A percentile compares a stretch with the other conserved stretches of the same genome.
phyloP scores from a whole-genome alignment of 2,113 vertebrate species.

The Peromyscus maniculatus region DNA sequence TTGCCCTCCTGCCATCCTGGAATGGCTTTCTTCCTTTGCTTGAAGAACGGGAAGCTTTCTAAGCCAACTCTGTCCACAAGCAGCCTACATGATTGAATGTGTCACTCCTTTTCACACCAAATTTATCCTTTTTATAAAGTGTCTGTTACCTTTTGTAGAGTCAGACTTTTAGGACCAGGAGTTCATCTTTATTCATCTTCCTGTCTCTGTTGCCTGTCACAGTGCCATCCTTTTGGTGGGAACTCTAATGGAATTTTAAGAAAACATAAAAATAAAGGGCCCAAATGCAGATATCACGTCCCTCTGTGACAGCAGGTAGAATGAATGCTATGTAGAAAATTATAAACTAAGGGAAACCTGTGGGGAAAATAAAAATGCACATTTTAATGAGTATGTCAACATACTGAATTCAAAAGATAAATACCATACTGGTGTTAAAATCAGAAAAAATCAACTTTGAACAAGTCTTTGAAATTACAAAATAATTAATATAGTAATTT shows the following conservation, averaged over 20 bases:
- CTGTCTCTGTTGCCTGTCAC: not conserved
- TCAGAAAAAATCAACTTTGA: constrained; percentile 14
- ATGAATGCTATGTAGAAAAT: not conserved
- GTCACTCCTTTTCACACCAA: not conserved
- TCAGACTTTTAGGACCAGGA: not conserved
- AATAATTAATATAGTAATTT: constrained; percentile 51
- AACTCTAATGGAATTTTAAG: not conserved
- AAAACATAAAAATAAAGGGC: not conserved
- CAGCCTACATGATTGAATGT: not conserved
- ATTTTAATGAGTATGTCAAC: not conserved
- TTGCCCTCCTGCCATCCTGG: not conserved
- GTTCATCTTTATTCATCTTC: not conserved
- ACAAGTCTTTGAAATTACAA: constrained; percentile 21
- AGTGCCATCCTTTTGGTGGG: not conserved
- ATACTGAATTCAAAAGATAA: not conserved
- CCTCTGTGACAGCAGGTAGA: not conserved
- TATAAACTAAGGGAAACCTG: constrained; percentile 19
- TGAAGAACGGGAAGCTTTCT: not conserved
- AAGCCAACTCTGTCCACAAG: not conserved
- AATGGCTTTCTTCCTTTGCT: not conserved
- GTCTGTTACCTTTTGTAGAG: not conserved
- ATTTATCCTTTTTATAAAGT: not conserved
- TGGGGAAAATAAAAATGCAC: constrained; percentile 25
- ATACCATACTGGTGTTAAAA: not conserved
- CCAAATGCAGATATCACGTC: not conserved